These are phyloP conservation scores for Pangasianodon gigas DNA, from an alignment of 2,113 vertebrate genomes.

Conservation along the genomic window DNA sequence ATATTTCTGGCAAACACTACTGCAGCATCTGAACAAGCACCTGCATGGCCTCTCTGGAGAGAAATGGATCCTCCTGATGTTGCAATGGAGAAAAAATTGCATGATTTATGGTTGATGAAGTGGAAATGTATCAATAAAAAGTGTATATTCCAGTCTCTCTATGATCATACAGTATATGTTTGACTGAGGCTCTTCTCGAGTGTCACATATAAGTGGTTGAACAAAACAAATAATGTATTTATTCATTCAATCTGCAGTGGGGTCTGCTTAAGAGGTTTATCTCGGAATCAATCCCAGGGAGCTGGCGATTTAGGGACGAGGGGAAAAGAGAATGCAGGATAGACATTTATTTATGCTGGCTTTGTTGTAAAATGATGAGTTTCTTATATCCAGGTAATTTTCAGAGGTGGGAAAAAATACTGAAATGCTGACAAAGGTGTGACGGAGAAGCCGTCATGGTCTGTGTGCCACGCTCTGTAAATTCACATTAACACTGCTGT, in stretches of 20 bases:
- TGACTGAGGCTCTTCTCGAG: not conserved
- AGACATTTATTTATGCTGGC: slow-evolving; percentile 14
- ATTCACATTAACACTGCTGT: not conserved
- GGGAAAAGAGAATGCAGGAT: not conserved
- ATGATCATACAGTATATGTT: not conserved
- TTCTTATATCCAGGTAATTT: not conserved
- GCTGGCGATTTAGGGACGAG: not conserved
- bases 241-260: not conserved
- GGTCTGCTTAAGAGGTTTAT: slow-evolving; percentile 18
- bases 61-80: not conserved
- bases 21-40: not conserved
- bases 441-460: not conserved
- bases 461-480: not conserved
- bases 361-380: not conserved
- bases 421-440: not conserved
- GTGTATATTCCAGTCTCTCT: too few species aligned
- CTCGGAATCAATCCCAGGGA: slow-evolving; percentile 9
- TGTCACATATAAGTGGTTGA: not conserved
- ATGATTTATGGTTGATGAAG: not conserved
- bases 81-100: not conserved
- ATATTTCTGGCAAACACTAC: slow-evolving; percentile 14
- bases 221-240: not conserved
- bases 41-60: not conserved
- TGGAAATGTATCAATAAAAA: not conserved
- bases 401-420: not conserved